A percentile compares a stretch with the other conserved stretches of the same genome.
These are phyloP conservation scores for Ochlodes sylvanus DNA, from an alignment of 2,888 invertebrate genomes.

Conservation along the genomic window DNA sequence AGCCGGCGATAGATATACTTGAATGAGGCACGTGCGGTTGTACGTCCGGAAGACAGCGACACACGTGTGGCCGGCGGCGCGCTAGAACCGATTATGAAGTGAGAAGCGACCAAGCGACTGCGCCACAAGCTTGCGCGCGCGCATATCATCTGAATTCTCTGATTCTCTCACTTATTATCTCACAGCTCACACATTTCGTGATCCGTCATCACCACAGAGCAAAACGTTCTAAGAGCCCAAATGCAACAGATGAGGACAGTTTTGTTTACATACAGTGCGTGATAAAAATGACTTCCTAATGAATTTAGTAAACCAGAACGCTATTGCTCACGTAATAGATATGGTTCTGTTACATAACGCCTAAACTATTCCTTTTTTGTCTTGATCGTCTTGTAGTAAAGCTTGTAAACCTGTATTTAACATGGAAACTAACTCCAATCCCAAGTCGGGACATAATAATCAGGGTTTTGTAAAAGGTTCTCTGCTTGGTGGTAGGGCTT, in stretches of 20 bases:
- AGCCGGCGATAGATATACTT: slow-evolving; percentile 38
- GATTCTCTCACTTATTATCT: slow-evolving; percentile 31
- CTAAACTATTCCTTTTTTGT: no score
- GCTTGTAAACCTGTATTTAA: no score
- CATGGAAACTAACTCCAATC: no score
- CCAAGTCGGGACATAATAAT: no score
- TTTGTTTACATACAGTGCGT: neutral
- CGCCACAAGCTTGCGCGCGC: slow-evolving; percentile 46
- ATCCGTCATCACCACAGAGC: slow-evolving; percentile 37
- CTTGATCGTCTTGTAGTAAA: no score
- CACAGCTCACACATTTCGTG: slow-evolving; percentile 20
- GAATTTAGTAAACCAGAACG: no score
- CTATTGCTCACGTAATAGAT: no score
- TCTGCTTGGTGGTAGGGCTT: no score
- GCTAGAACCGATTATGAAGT: slow-evolving; percentile 54
- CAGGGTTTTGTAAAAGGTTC: no score
- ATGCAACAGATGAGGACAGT: slow-evolving; percentile 41
- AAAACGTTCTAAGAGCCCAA: slow-evolving; percentile 29
- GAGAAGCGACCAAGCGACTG: slow-evolving; percentile 46
- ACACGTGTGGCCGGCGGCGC: slow-evolving; percentile 61
- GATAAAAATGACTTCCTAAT: neutral
- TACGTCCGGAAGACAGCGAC: slow-evolving; percentile 46
- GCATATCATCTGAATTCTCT: slow-evolving; percentile 45
- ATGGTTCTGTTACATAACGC: no score
- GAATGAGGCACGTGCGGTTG: slow-evolving; percentile 54